Evolutionary conservation across 2,113 vertebrate genomes (phyloP), one percentile per base, ranked within the genome.

Genomic region (Hipposideros armiger): DNA sequence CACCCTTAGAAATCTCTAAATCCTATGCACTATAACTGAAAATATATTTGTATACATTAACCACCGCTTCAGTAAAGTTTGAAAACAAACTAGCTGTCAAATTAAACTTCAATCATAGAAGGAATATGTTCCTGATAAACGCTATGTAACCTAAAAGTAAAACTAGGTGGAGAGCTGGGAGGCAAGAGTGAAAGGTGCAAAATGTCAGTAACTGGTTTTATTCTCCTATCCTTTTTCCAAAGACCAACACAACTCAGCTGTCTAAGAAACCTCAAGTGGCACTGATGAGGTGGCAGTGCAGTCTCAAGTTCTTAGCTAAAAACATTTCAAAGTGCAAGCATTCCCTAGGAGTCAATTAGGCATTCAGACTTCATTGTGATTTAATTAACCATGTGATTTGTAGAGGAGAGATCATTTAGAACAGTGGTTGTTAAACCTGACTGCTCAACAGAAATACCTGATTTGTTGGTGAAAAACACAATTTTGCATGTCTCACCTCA

Each of bases 1-100:
- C 42, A 84, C 10, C 3, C 69, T 88, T 78, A 52, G 14, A 42
- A 94, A 91, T 91, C 67, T 77, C n/a, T 92, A 93, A 91, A 89
- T 70, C 16, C 67, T 82, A 91, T 45, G 7, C 26, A 92, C 24
- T 86, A 20, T 47, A 87, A 47, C 14, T 89, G 32, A 66, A 70
- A 52, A 91, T 54, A 83, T 54, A 73, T 47, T 54, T 87, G 10
- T 5, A 84, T 74, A 85, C 7, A 88, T 78, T 86, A 87, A 90
- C 19, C 74, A 82, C 13, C 74, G 22, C 36, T 50, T 91, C 15
- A 80, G 60, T 32, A 90, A 89, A 64, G 91, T 60, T 3, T 86
- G 14, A 88, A 94, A 13, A 86, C 2, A 84, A 95, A 64, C 26
- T 62, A 87, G 83, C 30, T 70, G 26, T 77, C 77, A 95, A 87